Percentiles rank a stretch among this genome's conserved stretches.
Evolutionary conservation across 2,113 vertebrate species (phyloP).

Genomic region (Casuarius casuarius): DNA sequence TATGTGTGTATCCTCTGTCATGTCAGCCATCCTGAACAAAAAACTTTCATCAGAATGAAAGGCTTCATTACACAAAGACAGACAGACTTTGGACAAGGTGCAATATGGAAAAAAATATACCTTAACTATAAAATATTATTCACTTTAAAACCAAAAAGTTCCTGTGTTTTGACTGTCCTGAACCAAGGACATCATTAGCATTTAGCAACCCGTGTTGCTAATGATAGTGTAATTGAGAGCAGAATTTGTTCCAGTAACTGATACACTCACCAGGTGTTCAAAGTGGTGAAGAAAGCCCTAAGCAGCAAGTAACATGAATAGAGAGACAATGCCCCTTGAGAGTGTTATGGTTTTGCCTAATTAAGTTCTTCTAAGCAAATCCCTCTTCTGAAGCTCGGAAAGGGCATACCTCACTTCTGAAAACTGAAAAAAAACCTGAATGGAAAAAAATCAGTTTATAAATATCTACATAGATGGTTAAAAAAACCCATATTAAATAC

Average conservation of each 20-base stretch:
- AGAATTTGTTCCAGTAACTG: not conserved
- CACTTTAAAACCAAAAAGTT: not conserved
- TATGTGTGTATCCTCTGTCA: not conserved
- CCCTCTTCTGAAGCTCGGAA: not conserved
- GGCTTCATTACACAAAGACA: not conserved
- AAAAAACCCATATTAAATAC: not conserved
- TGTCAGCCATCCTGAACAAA: not conserved
- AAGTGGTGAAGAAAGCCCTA: not conserved
- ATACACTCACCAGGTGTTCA: not conserved
- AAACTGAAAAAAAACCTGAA: not conserved
- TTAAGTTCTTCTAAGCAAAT: not conserved
- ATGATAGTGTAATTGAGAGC: not conserved
- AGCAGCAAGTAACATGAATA: not conserved
- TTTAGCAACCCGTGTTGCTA: not conserved
- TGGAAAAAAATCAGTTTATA: not conserved
- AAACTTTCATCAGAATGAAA: not conserved
- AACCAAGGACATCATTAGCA: not conserved
- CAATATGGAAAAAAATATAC: not conserved
- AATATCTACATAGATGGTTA: not conserved
- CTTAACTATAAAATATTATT: not conserved
- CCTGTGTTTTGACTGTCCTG: not conserved
- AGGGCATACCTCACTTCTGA: not conserved
- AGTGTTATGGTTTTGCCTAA: not conserved
- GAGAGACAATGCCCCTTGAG: not conserved
- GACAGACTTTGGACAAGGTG: not conserved